These are phyloP conservation scores for Progne subis DNA, from an alignment of 2,113 vertebrate genomes.

Conservation along the genomic window DNA sequence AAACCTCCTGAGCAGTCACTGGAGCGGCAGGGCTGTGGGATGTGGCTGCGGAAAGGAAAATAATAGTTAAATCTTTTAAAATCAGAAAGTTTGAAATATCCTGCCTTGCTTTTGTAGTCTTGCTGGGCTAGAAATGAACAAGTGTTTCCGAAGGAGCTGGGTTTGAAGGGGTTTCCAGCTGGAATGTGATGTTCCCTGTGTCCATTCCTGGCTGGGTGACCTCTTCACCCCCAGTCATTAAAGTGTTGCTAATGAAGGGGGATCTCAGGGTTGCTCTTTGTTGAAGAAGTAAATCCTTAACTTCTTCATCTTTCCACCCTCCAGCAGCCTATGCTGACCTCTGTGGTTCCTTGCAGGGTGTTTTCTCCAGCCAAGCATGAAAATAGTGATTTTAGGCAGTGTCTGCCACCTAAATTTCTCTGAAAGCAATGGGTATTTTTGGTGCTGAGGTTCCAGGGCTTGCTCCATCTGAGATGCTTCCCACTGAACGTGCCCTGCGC, in stretches of 20 bases:
- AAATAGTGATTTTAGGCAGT: not conserved
- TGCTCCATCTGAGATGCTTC: not conserved
- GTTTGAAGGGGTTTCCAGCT: not conserved
- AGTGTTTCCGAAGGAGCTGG: accelerated
- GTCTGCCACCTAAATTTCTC: not conserved
- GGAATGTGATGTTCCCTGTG: not conserved
- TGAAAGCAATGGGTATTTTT: accelerated
- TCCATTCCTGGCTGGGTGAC: not conserved
- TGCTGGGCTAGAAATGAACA: accelerated
- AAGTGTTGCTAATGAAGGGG: not conserved
- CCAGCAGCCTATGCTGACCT: not conserved
- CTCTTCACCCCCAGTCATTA: not conserved
- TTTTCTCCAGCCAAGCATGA: not conserved
- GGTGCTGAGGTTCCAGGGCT: not conserved
- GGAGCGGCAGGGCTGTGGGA: accelerated
- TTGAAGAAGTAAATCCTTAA: not conserved
- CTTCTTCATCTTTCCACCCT: not conserved
- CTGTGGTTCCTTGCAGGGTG: accelerated
- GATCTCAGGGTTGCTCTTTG: not conserved
- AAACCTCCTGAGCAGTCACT: accelerated
- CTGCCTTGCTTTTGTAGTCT: not conserved
- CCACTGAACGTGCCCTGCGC: not conserved
- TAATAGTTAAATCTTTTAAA: not conserved
- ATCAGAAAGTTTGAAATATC: not conserved
- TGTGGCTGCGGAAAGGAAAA: not conserved